A percentile compares a stretch with the other conserved stretches of the same genome.
Conservation (phyloP, 2,797 vertebrate species). For the Ceryle rudis region DNA sequence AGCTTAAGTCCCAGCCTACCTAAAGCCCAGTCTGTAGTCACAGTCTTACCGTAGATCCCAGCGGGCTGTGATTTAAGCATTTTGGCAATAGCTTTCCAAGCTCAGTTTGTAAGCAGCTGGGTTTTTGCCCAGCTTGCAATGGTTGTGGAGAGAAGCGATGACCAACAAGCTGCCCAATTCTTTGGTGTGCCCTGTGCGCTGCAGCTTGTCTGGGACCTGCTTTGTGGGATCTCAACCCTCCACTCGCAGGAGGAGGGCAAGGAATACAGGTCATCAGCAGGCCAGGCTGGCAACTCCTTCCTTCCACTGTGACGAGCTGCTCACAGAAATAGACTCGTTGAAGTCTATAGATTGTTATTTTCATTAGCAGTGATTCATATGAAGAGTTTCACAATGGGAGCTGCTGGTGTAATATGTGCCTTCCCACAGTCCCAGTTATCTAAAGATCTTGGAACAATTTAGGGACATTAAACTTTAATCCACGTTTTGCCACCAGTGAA, state of each 20-base stretch:
- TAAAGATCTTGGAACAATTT: not conserved
- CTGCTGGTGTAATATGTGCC: slow-evolving; percentile 8
- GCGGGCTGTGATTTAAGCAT: not conserved
- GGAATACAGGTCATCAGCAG: slow-evolving; percentile 23
- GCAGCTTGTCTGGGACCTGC: not conserved
- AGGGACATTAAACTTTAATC: not conserved
- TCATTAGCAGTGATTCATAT: slow-evolving; percentile 30
- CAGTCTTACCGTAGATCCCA: not conserved
- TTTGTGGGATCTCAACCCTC: not conserved
- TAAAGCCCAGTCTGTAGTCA: not conserved
- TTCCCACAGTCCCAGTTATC: slow-evolving; percentile 14
- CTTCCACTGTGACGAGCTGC: not conserved
- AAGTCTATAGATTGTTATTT: not conserved
- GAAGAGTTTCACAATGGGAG: not conserved
- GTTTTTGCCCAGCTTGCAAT: not conserved
- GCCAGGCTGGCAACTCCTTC: slow-evolving; percentile 20
- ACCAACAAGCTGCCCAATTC: not conserved
- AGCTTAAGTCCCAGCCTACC: not conserved
- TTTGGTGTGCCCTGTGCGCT: not conserved
- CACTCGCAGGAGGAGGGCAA: not conserved
- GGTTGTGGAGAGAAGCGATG: fast-evolving
- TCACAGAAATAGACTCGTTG: not conserved
- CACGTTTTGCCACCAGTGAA: not conserved
- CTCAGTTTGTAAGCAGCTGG: not conserved
- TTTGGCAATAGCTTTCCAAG: not conserved